phyloP scores from a whole-genome alignment of 2,797 vertebrate species.

The Chelidonichthys spinosus region DNA sequence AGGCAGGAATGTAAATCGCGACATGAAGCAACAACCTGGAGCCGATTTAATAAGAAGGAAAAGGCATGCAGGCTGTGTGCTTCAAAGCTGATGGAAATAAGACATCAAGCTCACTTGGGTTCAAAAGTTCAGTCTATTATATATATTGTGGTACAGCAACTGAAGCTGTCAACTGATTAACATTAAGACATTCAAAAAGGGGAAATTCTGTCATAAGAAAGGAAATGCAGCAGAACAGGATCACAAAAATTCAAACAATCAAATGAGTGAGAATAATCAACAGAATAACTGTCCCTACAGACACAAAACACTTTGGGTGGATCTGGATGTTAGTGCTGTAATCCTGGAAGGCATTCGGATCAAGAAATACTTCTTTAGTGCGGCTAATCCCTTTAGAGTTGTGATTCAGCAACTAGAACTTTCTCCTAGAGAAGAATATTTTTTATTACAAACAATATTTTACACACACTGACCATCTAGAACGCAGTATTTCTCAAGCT shows the following conservation, averaged over 20 bases:
- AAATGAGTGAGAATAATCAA: not conserved
- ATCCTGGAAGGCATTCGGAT: not conserved
- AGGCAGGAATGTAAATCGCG: constrained; percentile 17
- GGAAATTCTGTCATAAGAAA: not conserved
- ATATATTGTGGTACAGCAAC: not conserved
- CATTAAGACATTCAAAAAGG: constrained; percentile 7
- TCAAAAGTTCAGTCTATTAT: constrained; percentile 41
- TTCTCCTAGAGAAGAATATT: constrained; percentile 92
- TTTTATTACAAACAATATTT: constrained; percentile 72
- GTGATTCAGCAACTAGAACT: constrained; percentile 65
- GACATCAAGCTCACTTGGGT: constrained; percentile 34
- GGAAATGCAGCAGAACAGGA: not conserved
- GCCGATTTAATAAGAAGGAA: constrained; percentile 8
- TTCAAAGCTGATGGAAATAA: constrained; percentile 30
- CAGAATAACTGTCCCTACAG: not conserved
- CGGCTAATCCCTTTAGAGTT: constrained; percentile 21
- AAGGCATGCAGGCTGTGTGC: not conserved
- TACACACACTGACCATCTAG: constrained; percentile 17
- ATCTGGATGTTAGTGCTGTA: not conserved
- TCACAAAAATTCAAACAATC: not conserved
- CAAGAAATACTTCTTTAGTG: constrained; percentile 11
- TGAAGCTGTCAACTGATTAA: constrained; percentile 15
- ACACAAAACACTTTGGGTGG: not conserved
- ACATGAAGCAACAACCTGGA: constrained; percentile 31
- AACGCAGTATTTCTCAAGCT: constrained; percentile 4